phyloP scores from a whole-genome alignment of 2,113 vertebrate genomes.

The Parotia lawesii region DNA sequence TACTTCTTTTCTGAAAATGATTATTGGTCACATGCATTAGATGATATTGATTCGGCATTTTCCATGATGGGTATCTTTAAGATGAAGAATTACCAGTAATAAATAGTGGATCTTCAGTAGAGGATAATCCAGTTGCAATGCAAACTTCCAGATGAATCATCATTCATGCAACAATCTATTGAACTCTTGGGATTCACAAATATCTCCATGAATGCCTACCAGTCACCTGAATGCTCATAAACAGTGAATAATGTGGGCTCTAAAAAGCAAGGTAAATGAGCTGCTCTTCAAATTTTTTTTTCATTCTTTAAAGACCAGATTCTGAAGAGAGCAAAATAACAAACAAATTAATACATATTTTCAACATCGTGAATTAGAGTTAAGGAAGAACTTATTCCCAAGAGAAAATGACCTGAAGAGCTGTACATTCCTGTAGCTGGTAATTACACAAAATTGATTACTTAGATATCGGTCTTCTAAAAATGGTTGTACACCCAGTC shows the following conservation, averaged over 20 bases:
- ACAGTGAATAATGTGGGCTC: neutral
- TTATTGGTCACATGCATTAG: neutral
- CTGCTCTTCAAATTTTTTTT: neutral
- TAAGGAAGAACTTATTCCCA: neutral
- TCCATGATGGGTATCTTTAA: neutral
- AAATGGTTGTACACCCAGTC: neutral
- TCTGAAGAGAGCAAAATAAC: neutral
- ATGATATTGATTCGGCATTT: neutral
- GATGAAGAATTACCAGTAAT: neutral
- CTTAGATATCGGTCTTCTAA: neutral
- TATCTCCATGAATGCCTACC: neutral
- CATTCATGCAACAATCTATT: neutral
- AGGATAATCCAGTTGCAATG: neutral
- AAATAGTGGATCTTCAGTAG: neutral
- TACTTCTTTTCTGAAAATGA: neutral
- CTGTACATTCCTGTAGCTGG: neutral
- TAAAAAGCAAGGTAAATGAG: neutral
- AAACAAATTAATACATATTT: neutral
- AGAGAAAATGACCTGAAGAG: neutral
- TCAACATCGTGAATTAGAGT: neutral
- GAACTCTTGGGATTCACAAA: conserved; percentile 15
- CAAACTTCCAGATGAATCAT: neutral
- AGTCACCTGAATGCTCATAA: neutral
- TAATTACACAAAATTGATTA: neutral
- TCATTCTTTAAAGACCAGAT: neutral